phyloP scores from a whole-genome alignment of 2,888 invertebrate genomes.

The Charanyca ferruginea region DNA sequence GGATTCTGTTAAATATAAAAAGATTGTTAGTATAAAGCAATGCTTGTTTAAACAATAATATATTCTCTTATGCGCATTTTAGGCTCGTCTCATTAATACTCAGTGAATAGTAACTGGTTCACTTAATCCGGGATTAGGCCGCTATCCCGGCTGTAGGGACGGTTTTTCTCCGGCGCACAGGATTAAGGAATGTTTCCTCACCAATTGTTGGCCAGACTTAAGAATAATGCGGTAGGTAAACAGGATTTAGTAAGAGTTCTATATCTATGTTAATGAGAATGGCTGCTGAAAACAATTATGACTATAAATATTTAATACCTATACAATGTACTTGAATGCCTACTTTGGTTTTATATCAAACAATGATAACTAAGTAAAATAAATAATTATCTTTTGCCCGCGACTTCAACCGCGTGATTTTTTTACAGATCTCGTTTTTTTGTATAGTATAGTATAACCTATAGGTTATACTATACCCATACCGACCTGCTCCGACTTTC shows the following conservation, averaged over 20 bases:
- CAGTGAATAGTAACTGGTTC: conserved; percentile 11
- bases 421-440: too few relatives aligned
- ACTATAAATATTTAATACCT: background rate
- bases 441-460: too few relatives aligned
- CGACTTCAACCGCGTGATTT: too few relatives aligned
- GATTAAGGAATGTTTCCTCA: conserved; percentile 55
- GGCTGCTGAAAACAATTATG: background rate
- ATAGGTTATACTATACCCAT: too few relatives aligned
- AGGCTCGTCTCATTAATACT: conserved; percentile 46
- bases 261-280: conserved; percentile 1
- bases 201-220: conserved; percentile 47
- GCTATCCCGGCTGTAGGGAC: conserved; percentile 19
- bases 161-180: conserved; percentile 47
- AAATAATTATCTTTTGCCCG: too few relatives aligned
- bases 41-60: too few relatives aligned
- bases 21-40: too few relatives aligned
- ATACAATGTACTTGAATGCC: too few relatives aligned
- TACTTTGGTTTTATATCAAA: too few relatives aligned
- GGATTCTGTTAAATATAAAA: too few relatives aligned
- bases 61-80: background rate
- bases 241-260: conserved; percentile 9
- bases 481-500: too few relatives aligned
- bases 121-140: conserved; percentile 53
- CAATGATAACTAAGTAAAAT: too few relatives aligned
- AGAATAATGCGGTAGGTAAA: conserved; percentile 35